Evolutionary conservation across 2,888 invertebrate genomes (phyloP).

Genomic region (Scaptomyza cyrtandrae): DNA sequence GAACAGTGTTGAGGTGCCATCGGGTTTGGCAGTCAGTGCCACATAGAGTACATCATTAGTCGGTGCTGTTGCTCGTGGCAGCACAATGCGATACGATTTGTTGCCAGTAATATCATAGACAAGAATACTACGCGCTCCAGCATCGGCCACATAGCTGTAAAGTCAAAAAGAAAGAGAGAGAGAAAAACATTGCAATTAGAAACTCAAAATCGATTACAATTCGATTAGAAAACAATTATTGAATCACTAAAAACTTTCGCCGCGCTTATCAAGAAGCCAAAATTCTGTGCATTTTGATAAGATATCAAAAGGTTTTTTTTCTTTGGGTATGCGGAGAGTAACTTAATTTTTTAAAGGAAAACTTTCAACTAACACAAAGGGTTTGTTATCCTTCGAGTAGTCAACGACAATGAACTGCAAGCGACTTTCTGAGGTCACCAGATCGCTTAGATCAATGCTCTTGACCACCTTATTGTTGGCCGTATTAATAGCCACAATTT

Average conservation of each 20-base stretch:
- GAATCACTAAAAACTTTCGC: not conserved
- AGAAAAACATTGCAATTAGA: no score
- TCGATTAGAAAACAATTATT: slow-evolving; percentile 6
- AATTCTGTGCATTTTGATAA: slow-evolving; percentile 17
- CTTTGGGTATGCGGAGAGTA: not conserved
- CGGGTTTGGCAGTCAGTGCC: slow-evolving; percentile 85
- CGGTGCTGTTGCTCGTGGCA: slow-evolving; percentile 86
- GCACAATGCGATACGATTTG: slow-evolving; percentile 86
- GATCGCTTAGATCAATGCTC: slow-evolving; percentile 86
- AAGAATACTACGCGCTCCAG: slow-evolving; percentile 84
- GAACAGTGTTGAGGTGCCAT: slow-evolving; percentile 85
- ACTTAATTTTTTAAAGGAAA: not conserved
- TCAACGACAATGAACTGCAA: slow-evolving; percentile 87
- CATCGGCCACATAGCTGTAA: slow-evolving; percentile 82
- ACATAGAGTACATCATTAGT: slow-evolving; percentile 87
- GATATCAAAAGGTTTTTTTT: not conserved
- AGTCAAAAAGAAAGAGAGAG: not conserved
- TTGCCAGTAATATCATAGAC: slow-evolving; percentile 86
- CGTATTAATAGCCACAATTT: slow-evolving; percentile 87
- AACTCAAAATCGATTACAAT: not conserved
- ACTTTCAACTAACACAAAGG: slow-evolving; percentile 83
- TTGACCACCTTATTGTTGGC: slow-evolving; percentile 87
- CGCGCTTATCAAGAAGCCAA: slow-evolving; percentile 13
- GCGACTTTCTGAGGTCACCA: slow-evolving; percentile 85
- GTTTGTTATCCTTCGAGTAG: slow-evolving; percentile 85